These are phyloP conservation scores for Protaetia brevitarsis DNA, from an alignment of 1,140 invertebrate species.

Conservation along the genomic window DNA sequence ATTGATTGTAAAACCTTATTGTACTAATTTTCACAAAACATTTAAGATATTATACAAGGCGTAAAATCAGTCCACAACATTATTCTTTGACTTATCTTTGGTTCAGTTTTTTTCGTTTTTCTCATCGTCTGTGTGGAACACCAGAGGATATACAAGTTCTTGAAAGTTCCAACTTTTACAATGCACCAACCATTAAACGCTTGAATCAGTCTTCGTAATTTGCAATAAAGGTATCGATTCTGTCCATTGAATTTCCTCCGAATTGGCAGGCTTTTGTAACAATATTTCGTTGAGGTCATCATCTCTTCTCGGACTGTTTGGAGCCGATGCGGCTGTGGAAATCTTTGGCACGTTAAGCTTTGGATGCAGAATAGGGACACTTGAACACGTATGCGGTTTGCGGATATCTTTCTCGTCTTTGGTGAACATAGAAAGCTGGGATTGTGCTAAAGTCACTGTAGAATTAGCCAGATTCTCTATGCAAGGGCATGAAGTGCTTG, in stretches of 20 bases:
- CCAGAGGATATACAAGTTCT: too few relatives aligned
- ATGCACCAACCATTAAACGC: too few relatives aligned
- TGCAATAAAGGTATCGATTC: conserved; percentile 49
- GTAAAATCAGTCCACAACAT: not conserved
- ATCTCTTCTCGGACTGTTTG: conserved; percentile 50
- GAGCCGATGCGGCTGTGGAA: conserved; percentile 48
- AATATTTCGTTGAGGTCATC: conserved; percentile 27
- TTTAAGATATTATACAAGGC: not conserved
- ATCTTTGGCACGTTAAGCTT: conserved; percentile 32
- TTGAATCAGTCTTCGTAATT: conserved; percentile 38
- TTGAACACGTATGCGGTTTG: conserved; percentile 33
- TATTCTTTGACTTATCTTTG: not conserved
- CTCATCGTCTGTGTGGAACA: too few relatives aligned
- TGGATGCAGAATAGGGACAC: conserved; percentile 45
- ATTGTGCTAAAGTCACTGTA: conserved; percentile 42
- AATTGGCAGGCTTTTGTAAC: conserved; percentile 44
- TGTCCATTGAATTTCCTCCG: conserved; percentile 48
- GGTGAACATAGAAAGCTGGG: conserved; percentile 42
- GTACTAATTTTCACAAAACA: conserved; percentile 3
- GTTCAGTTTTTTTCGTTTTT: not conserved
- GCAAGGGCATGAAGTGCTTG: conserved; percentile 60
- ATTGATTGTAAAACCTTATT: conserved; percentile 12
- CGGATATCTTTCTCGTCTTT: conserved; percentile 37
- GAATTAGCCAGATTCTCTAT: conserved; percentile 55
- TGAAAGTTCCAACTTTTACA: too few relatives aligned